Percentiles rank a stretch among this genome's conserved stretches.
Conservation (phyloP, 2,888 invertebrate species). For the Melolontha melolontha region DNA sequence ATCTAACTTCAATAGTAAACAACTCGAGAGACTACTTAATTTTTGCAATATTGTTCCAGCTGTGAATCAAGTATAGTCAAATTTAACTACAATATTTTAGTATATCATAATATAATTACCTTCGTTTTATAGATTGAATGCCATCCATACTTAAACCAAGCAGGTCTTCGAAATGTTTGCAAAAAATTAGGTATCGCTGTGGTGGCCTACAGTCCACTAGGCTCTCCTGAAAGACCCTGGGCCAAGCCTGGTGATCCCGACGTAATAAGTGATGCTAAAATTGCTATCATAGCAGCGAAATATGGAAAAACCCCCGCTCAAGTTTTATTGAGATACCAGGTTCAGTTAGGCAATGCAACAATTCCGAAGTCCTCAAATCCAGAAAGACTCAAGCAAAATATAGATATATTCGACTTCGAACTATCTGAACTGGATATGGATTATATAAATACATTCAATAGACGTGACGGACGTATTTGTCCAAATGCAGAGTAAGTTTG, state of each 20-base stretch:
- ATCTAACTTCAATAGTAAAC: constrained; percentile 81
- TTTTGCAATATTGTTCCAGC: constrained; percentile 72
- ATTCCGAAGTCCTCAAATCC: constrained; percentile 71
- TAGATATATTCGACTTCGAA: constrained; percentile 70
- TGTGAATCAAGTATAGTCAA: constrained; percentile 69
- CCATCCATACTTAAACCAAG: constrained; percentile 75
- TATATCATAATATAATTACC: constrained; percentile 7
- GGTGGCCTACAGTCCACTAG: constrained; percentile 86
- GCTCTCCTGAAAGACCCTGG: constrained; percentile 80
- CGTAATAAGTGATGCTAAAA: constrained; percentile 69
- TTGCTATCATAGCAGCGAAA: constrained; percentile 74
- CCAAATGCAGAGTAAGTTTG: constrained; percentile 43
- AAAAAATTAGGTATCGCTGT: constrained; percentile 73
- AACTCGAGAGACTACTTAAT: constrained; percentile 73
- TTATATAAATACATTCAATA: constrained; percentile 44
- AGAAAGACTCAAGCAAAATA: constrained; percentile 67
- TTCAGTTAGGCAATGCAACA: constrained; percentile 68
- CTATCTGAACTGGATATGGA: constrained; percentile 65
- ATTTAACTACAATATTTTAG: not conserved
- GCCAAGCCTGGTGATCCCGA: constrained; percentile 75
- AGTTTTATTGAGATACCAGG: constrained; percentile 73
- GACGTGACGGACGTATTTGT: constrained; percentile 46
- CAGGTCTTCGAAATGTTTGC: constrained; percentile 76
- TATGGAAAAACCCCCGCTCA: constrained; percentile 77
- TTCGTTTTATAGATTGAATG: constrained; percentile 72